phyloP scores from a whole-genome alignment of 2,797 vertebrate genomes.

The Pagetopsis macropterus region DNA sequence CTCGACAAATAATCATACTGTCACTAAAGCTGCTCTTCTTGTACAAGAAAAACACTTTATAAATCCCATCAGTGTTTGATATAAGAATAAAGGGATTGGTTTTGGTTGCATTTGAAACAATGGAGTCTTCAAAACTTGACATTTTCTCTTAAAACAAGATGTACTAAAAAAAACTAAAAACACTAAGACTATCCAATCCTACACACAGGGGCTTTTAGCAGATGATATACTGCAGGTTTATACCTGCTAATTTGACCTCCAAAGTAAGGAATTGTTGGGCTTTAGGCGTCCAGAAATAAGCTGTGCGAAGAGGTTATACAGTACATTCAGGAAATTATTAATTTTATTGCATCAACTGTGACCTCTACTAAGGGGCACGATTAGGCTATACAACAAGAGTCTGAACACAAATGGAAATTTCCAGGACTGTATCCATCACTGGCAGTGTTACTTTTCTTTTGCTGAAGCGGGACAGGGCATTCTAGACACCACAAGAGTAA shows the following conservation, averaged over 20 bases:
- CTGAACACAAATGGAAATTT: constrained; percentile 14
- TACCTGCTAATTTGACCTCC: neutral
- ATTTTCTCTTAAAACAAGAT: neutral
- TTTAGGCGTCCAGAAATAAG: constrained; percentile 4
- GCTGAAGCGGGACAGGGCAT: constrained; percentile 16
- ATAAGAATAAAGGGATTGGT: neutral
- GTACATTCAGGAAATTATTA: neutral
- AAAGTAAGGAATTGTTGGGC: neutral
- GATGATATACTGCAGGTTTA: neutral
- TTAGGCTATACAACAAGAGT: neutral
- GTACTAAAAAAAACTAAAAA: neutral
- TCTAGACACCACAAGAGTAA: constrained; percentile 25
- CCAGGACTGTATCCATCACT: constrained; percentile 13
- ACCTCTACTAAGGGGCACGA: constrained; percentile 1
- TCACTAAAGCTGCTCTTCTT: neutral
- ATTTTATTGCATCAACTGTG: constrained; percentile 5
- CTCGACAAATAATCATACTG: neutral
- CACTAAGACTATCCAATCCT: neutral
- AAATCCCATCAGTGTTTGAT: neutral
- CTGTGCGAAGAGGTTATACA: neutral
- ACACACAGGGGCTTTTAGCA: neutral
- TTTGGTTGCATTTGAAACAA: neutral
- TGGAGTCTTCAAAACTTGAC: neutral
- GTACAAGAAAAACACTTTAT: constrained; percentile 2
- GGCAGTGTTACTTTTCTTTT: constrained; percentile 24